Base-by-base conservation (phyloP, 2,797 vertebrate species). In the Amazonetta brasiliensis region DNA sequence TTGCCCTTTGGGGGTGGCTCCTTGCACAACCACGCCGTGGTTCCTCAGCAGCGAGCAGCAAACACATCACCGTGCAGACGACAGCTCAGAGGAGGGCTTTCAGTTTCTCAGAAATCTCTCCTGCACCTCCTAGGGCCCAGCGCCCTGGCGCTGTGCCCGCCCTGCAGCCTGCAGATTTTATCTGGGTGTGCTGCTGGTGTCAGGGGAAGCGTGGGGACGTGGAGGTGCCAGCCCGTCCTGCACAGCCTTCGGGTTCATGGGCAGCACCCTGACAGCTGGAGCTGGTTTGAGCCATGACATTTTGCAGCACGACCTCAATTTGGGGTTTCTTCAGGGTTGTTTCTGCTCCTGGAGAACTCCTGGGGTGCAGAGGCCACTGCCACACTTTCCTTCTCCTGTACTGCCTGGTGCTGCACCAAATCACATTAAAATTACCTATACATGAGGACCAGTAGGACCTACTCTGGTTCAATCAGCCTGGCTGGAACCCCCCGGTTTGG, bases 111-210 rank as follows among this genome's bases (percentile, higher is more conserved):
- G 64, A 33, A 84, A 67, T 23, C 44, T 83, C 46, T 43, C 64
- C 46, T 14, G 30, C 71, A 28, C 1, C 39, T 89, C 35, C 6
- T 30, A 8, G 56, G 43, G 48, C 81, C 11, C 4, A 0, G 44
- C 41, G 62, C 81, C 72, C 63, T 92, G 84, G 87, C 9, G 0
- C 69, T 33, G 4, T 8, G 62, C 84, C 80, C 33, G 44, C 10
- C 58, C 66, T 46, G 64, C 28, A 91, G 46, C 39, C 77, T 19
- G 52, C 12, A 82, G 94, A 87, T 90, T 75, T 62, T 84, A 78
- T 94, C 59, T 39, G 31, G 69, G 54, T 9, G 83, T 4, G 6
- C 17, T 73, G 68, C 14, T 73, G 81, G 50, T 28, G 75, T 7
- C 28, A 46, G 62, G 64, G 59, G 44, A 68, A 83, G 18, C 12